These are phyloP conservation scores for Bicyclus anynana DNA, from an alignment of 1,140 invertebrate species.

Conservation along the genomic window DNA sequence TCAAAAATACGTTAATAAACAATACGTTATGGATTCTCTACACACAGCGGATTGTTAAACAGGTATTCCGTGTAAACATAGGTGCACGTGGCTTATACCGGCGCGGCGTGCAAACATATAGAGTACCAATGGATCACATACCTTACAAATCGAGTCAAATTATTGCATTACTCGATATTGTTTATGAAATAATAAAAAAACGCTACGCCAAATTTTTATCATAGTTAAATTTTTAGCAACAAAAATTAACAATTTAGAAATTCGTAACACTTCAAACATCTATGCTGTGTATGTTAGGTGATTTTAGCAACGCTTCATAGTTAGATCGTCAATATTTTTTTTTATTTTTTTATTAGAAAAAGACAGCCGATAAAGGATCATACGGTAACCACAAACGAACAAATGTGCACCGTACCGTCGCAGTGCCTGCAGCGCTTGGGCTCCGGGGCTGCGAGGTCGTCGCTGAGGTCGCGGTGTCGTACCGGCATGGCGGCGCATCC, in stretches of 20 bases:
- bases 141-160: too few species aligned
- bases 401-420: conserved; percentile 62
- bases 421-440: conserved; percentile 77
- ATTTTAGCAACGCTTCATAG: neutral
- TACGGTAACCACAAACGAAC: conserved; percentile 11
- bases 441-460: conserved; percentile 71
- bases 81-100: neutral
- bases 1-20: too few species aligned
- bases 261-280: too few species aligned
- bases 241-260: too few species aligned
- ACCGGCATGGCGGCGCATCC: conserved; percentile 75
- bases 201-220: too few species aligned
- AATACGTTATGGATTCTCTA: too few species aligned
- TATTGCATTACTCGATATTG: too few species aligned
- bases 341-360: neutral
- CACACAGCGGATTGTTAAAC: too few species aligned
- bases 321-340: neutral
- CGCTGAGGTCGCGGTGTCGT: conserved; percentile 72
- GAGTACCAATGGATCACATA: too few species aligned
- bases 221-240: too few species aligned
- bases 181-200: too few species aligned
- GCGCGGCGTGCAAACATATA: too few species aligned
- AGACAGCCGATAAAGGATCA: neutral
- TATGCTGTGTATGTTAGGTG: neutral
- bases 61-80: conserved; percentile 12